Conservation (phyloP, 2,888 invertebrate genomes). For the Caenorhabditis doughertyi region DNA sequence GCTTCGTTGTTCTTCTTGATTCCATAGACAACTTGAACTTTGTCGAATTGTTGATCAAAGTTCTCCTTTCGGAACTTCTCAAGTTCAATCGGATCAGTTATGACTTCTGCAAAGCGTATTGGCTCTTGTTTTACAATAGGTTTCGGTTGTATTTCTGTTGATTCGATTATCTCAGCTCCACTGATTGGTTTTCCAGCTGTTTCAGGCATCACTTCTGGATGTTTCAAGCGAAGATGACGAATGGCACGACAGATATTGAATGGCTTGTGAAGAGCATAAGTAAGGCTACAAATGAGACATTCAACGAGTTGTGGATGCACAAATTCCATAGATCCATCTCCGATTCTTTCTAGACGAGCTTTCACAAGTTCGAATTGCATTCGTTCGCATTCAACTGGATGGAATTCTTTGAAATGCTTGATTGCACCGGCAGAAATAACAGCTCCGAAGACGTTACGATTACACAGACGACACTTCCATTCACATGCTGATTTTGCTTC, state of each 20-base stretch:
- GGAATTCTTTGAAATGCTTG: constrained; percentile 78
- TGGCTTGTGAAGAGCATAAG: constrained; percentile 81
- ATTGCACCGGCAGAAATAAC: constrained; percentile 78
- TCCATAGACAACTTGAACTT: constrained; percentile 68
- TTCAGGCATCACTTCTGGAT: constrained; percentile 82
- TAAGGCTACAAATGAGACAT: constrained; percentile 80
- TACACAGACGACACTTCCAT: constrained; percentile 80
- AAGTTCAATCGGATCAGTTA: constrained; percentile 69
- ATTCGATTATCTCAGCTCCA: constrained; percentile 42
- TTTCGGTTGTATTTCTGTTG: constrained; percentile 21
- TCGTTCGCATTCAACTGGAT: constrained; percentile 75
- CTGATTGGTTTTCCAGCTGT: constrained; percentile 66
- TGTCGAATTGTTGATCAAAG: constrained; percentile 68
- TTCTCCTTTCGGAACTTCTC: constrained; percentile 68
- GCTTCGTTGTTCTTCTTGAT: constrained; percentile 78
- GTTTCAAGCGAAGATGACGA: constrained; percentile 79
- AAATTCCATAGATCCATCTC: constrained; percentile 82
- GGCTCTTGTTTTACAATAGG: not conserved
- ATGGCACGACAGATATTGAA: constrained; percentile 82
- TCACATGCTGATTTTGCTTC: constrained; percentile 79
- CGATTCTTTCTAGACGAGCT: constrained; percentile 80
- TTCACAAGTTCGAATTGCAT: constrained; percentile 80
- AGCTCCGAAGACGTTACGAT: constrained; percentile 67
- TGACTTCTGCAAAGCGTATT: constrained; percentile 61
- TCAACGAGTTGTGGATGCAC: constrained; percentile 79